A percentile compares a stretch with the other conserved stretches of the same genome.
Evolutionary conservation across 2,797 vertebrate genomes (phyloP).

Genomic region (Microctenopoma lineatum): DNA sequence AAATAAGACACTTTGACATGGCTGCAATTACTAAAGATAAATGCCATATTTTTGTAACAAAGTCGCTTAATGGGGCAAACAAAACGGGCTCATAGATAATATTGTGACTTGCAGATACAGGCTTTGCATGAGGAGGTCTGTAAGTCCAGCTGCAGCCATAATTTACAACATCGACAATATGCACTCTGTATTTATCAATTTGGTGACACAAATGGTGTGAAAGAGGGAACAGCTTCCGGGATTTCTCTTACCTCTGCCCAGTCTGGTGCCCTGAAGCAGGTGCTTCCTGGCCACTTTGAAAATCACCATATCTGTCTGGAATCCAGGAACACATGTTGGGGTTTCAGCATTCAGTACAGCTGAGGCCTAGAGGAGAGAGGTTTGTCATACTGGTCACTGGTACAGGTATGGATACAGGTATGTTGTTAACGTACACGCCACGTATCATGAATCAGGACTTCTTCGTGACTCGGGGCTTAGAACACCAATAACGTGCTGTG

Average conservation of each 20-base stretch:
- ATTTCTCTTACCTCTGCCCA: constrained; percentile 78
- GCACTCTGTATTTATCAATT: too few species aligned
- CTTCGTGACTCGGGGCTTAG: too few species aligned
- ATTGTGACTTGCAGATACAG: constrained; percentile 18
- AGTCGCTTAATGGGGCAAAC: not conserved
- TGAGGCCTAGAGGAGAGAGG: constrained; percentile 48
- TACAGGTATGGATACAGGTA: too few species aligned
- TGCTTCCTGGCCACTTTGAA: constrained; percentile 63
- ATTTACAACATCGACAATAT: too few species aligned
- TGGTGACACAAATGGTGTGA: not conserved
- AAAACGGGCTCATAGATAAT: constrained; percentile 48
- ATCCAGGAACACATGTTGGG: constrained; percentile 73
- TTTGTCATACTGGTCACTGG: not conserved
- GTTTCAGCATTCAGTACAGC: constrained; percentile 36
- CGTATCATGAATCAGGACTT: too few species aligned
- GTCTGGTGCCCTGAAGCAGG: constrained; percentile 33
- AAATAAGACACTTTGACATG: too few species aligned
- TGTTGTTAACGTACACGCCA: too few species aligned
- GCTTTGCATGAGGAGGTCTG: constrained; percentile 12
- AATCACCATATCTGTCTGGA: constrained; percentile 58
- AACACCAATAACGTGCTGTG: too few species aligned
- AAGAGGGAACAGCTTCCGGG: not conserved
- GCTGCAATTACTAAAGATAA: too few species aligned
- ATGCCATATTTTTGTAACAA: too few species aligned
- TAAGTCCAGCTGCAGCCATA: constrained; percentile 1